These are phyloP conservation scores for Colostygia pectinataria DNA, from an alignment of 2,888 invertebrate genomes.

Conservation along the genomic window DNA sequence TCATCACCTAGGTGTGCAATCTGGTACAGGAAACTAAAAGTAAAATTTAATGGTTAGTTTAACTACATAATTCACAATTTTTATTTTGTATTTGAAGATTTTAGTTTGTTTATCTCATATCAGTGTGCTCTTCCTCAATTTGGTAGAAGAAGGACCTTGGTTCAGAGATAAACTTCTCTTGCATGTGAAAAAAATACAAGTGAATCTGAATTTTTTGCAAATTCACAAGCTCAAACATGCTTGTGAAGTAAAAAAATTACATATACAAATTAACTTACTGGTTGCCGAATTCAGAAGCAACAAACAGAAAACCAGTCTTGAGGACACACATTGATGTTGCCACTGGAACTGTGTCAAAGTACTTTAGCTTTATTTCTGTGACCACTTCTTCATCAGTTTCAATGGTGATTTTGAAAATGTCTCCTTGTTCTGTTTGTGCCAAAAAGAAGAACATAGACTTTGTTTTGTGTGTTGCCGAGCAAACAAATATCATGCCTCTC, in stretches of 20 bases:
- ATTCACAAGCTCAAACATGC: slow-evolving; percentile 44
- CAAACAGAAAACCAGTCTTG: slow-evolving; percentile 99
- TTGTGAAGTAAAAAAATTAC: slow-evolving; percentile 13
- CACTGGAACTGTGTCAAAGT: slow-evolving; percentile 99
- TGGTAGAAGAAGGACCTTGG: slow-evolving; percentile 83
- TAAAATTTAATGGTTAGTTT: background rate
- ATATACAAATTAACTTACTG: slow-evolving; percentile 91
- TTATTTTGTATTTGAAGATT: no score
- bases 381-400: slow-evolving; percentile 99
- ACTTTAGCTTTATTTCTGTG: slow-evolving; percentile 98
- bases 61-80: no score
- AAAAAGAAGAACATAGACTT: slow-evolving; percentile 99
- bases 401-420: slow-evolving; percentile 97
- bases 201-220: slow-evolving; percentile 50
- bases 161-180: slow-evolving; percentile 80
- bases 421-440: slow-evolving; percentile 97
- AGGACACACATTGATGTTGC: slow-evolving; percentile 98
- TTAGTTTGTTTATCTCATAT: slow-evolving; percentile 71
- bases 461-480: slow-evolving; percentile 99
- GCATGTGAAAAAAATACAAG: slow-evolving; percentile 58
- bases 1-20: slow-evolving; percentile 99
- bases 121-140: slow-evolving; percentile 84
- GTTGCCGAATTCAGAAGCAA: slow-evolving; percentile 99
- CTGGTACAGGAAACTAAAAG: slow-evolving; percentile 95
- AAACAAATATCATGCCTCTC: slow-evolving; percentile 99